Conservation (phyloP, 2,888 invertebrate species). For the Bembecia ichneumoniformis region DNA sequence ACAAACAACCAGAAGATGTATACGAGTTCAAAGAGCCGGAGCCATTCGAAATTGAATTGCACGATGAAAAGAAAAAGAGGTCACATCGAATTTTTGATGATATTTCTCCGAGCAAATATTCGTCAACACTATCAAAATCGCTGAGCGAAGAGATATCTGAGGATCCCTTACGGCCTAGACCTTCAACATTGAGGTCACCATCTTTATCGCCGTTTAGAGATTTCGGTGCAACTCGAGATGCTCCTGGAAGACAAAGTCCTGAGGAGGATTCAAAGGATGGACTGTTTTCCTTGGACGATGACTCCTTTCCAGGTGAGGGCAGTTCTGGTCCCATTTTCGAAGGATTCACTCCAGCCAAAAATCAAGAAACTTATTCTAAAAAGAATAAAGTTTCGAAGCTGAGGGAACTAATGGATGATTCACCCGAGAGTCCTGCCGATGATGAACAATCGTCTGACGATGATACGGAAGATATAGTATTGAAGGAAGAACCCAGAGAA, state of each 20-base stretch:
- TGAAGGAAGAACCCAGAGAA: conserved; percentile 33
- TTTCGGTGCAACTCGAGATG: conserved; percentile 61
- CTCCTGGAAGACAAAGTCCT: conserved; percentile 74
- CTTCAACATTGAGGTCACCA: conserved; percentile 47
- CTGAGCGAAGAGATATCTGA: conserved; percentile 73
- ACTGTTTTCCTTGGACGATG: conserved; percentile 73
- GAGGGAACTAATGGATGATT: conserved; percentile 60
- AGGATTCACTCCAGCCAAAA: conserved; percentile 72
- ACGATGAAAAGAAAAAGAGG: conserved; percentile 69
- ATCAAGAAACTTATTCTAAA: conserved; percentile 69
- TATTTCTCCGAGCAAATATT: conserved; percentile 63
- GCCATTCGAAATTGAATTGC: conserved; percentile 86
- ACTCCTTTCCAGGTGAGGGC: conserved; percentile 72
- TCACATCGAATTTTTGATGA: conserved; percentile 67
- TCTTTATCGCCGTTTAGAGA: conserved; percentile 62
- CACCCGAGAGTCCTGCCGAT: conserved; percentile 62
- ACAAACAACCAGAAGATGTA: conserved; percentile 75
- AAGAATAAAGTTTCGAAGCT: conserved; percentile 63
- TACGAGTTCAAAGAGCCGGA: conserved; percentile 93
- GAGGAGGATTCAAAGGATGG: conserved; percentile 75
- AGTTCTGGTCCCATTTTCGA: conserved; percentile 66
- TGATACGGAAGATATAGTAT: conserved; percentile 38
- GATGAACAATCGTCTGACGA: conserved; percentile 67
- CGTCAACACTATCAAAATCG: conserved; percentile 56
- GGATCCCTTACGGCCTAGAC: conserved; percentile 41